Evolutionary conservation across 2,888 invertebrate genomes (phyloP).

Genomic region (Sepioteuthis lessoniana): DNA sequence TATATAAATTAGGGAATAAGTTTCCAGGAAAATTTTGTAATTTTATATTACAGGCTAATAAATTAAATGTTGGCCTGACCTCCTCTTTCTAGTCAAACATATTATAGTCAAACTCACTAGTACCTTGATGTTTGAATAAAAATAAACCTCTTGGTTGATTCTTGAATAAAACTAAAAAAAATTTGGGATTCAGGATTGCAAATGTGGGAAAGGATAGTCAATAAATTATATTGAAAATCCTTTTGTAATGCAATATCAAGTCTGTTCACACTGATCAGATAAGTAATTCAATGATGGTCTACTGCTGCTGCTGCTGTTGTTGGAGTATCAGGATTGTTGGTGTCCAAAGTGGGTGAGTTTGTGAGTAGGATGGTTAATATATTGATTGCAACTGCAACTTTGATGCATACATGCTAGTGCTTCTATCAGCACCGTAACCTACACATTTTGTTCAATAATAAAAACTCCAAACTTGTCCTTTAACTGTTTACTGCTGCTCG

Average conservation of each 20-base stretch:
- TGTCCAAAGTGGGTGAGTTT: not conserved
- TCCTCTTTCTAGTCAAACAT: not conserved
- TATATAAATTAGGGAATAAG: too few relatives aligned
- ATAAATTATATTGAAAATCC: slow-evolving; percentile 3
- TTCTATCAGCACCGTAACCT: not conserved
- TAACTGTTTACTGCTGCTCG: not conserved
- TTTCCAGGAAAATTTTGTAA: too few relatives aligned
- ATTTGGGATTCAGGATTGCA: not conserved
- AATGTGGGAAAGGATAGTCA: not conserved
- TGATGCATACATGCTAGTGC: not conserved
- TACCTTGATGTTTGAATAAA: too few relatives aligned
- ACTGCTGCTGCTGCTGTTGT: not conserved
- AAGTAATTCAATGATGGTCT: slow-evolving; percentile 3
- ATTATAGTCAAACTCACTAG: not conserved
- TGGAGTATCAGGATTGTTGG: not conserved
- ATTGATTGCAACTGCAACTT: slow-evolving; percentile 33
- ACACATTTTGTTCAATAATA: not conserved
- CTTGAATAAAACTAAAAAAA: not conserved
- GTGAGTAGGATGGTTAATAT: not conserved
- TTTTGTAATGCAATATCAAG: slow-evolving; percentile 11
- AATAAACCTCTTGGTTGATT: not conserved
- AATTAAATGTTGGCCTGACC: not conserved
- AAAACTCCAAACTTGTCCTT: slow-evolving; percentile 33
- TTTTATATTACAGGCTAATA: too few relatives aligned
- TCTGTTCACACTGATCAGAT: not conserved